Evolutionary conservation across 2,797 vertebrate genomes (phyloP), one percentile per base, ranked within the genome.

Genomic region (Manis pentadactyla): DNA sequence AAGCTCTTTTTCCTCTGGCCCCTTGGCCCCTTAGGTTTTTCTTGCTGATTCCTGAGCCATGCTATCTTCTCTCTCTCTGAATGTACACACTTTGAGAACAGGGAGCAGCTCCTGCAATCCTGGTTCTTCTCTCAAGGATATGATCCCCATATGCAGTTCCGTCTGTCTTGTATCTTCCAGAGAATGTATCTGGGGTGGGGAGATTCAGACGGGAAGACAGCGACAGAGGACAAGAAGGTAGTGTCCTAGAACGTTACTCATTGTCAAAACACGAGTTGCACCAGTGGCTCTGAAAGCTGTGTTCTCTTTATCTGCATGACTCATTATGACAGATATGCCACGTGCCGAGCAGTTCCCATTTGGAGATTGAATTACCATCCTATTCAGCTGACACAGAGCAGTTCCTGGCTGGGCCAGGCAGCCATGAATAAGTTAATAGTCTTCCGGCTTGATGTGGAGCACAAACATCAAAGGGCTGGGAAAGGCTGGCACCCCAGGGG

Each of bases 361-460:
- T 63, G 92, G 78, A 87, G 98, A 97, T 99, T 98, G 97, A 98
- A 98, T 99, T 99, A 98, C 99, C 95, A 95, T 96, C 97, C 98
- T 97, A 82, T 97, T 98, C 98, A 97, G 98, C 98, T 98, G 98
- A 98, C 99, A 99, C 98, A 98, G 98, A 99, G 98, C 98, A 98
- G 97, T 98, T 98, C 98, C 98, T 98, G 98, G 97, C 98, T 97
- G 98, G 98, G 98, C 98, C 97, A 97, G 98, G 97, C 97, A 90
- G 97, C 71, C 97, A 99, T 99, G 98, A 99, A 99, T 99, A 99
- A 99, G 98, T 99, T 88, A 99, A 98, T 74, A 98, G 68, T 94
- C 96, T 98, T 97, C 97, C 97, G 98, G 98, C 98, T 97, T 97
- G 96, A 89, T 96, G 97, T 96, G 85, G 14, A 39, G 87, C 95